Evolutionary conservation across 2,113 vertebrate genomes (phyloP), one percentile per base, ranked within the genome.

Genomic region (Erythrocebus patas): DNA sequence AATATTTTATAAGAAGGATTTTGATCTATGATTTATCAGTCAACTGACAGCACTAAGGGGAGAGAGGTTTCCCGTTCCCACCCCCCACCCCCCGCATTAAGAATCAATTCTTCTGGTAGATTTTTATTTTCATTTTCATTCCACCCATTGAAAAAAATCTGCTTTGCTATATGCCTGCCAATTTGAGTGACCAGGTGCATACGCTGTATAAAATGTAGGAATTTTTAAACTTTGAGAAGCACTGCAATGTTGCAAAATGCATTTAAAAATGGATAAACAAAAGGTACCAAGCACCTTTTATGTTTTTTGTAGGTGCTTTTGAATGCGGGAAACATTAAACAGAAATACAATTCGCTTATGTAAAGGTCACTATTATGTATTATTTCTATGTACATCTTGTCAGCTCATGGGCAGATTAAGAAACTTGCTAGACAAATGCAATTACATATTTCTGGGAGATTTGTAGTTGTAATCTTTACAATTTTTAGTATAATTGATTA

Each of bases 1-100:
- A 98, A 98, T 99, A 98, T 99, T 99, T 98, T 97, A 98, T 98
- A 96, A 92, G 93, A 97, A 81, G 78, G 92, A 98, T 98, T 99
- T 99, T 99, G 98, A 99, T 98, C 97, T 98, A 98, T 99, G 98
- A 98, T 98, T 98, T 99, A 98, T 98, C 97, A 98, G 97, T 97
- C 97, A 98, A 97, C 98, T 98, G 93, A 97, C 83, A 98, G 94
- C 81, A 97, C 76, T 98, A 96, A 98, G 93, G 57, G 89, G 40
- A 96, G 59, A 35, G 27, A 96, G 73, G 17, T 96, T 95, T 61
- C 76, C 72, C 3, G 13, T 13, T 0, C 48, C 48, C 12, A 38
- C 0, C 0, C 12, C 3, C 48, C 40, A 1, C 43, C 6, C 43
- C 43, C 7, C 43, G 7, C 40, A 93, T 98, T 98, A 98, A 55